phyloP scores from a whole-genome alignment of 2,888 invertebrate species.

The Campoplex capitator region DNA sequence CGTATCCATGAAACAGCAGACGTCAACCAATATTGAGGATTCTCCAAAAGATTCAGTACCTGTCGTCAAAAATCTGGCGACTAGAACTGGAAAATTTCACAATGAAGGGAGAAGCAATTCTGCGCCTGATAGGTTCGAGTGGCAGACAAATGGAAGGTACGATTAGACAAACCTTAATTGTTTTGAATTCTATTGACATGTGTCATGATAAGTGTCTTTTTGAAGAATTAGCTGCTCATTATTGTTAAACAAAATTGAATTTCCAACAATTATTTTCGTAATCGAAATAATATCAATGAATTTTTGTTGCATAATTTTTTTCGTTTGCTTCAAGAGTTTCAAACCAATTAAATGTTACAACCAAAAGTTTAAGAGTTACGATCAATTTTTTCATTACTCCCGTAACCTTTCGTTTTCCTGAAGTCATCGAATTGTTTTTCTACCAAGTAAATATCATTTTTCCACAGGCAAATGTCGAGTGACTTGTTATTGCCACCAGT shows the following conservation, averaged over 20 bases:
- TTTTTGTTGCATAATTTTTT: not conserved
- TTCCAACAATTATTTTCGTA: not conserved
- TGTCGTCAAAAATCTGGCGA: conserved; percentile 76
- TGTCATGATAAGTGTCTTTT: not conserved
- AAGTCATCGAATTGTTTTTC: conserved; percentile 13
- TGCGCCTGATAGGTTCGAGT: conserved; percentile 89
- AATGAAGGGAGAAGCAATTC: conserved; percentile 90
- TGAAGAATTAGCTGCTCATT: no score
- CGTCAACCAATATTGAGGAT: conserved; percentile 15
- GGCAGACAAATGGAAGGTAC: conserved; percentile 82
- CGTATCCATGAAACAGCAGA: conserved; percentile 39
- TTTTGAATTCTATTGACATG: not conserved
- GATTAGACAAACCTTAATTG: not conserved
- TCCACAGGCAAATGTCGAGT: conserved; percentile 85
- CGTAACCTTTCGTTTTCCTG: not conserved
- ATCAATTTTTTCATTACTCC: not conserved
- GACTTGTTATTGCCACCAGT: conserved; percentile 86
- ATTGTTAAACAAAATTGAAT: not conserved
- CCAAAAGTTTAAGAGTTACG: no score
- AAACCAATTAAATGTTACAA: no score
- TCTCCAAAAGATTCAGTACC: conserved; percentile 32
- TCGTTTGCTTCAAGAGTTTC: not conserved
- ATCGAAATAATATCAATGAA: not conserved
- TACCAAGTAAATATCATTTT: conserved; percentile 17
- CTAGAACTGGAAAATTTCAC: conserved; percentile 86